phyloP scores from a whole-genome alignment of 2,797 vertebrate genomes.

The Thalassophryne amazonica region DNA sequence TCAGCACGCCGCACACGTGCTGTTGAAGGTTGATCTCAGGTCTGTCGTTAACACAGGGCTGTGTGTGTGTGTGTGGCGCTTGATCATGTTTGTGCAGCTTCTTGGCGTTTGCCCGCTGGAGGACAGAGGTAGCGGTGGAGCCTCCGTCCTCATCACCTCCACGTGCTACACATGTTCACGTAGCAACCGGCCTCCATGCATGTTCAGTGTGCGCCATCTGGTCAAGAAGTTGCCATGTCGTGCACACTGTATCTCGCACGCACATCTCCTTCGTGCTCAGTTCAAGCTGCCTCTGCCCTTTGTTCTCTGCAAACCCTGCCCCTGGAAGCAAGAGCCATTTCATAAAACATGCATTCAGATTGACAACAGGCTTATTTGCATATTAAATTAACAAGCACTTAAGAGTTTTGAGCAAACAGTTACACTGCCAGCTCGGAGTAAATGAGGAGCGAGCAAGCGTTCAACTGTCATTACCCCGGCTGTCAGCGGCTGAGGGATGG shows the following conservation, averaged over 20 bases:
- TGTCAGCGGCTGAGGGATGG: constrained; percentile 54
- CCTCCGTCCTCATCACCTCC: constrained; percentile 5
- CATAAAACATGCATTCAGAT: constrained; percentile 72
- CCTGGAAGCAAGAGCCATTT: constrained; percentile 56
- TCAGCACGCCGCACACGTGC: constrained; percentile 49
- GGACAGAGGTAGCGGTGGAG: constrained; percentile 10
- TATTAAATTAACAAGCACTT: constrained; percentile 80
- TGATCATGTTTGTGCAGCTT: constrained; percentile 41
- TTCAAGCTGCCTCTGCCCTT: constrained; percentile 15
- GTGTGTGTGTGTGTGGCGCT: constrained; percentile 10
- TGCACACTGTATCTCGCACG: background rate
- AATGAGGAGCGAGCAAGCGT: constrained; percentile 48
- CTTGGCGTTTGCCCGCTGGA: constrained; percentile 33
- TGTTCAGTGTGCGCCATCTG: constrained; percentile 15
- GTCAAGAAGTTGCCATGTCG: background rate
- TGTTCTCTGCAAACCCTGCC: background rate
- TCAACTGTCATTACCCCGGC: constrained; percentile 53
- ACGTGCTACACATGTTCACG: constrained; percentile 17
- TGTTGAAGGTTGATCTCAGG: constrained; percentile 55
- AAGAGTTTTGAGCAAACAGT: constrained; percentile 62
- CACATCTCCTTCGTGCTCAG: constrained; percentile 10
- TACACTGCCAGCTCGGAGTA: constrained; percentile 50
- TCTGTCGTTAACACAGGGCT: constrained; percentile 47
- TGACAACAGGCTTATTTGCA: constrained; percentile 78
- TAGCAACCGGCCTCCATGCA: background rate